Percentiles rank a stretch among this genome's conserved stretches.
Conservation (phyloP, 2,888 invertebrate genomes). For the Euproctis similis region DNA sequence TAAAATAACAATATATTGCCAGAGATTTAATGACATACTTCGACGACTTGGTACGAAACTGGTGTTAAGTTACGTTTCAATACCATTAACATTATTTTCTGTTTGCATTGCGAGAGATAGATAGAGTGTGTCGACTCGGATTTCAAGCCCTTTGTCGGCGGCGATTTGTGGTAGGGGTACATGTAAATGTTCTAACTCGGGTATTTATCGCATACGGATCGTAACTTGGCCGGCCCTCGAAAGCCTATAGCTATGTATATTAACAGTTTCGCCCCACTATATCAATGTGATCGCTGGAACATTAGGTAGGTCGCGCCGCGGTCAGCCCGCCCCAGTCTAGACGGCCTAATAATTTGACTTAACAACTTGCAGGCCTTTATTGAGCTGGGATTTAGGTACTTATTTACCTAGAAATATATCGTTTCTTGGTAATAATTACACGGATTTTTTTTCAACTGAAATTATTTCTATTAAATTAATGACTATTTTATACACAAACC, state of each 20-base stretch:
- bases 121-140: too few species aligned
- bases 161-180: constrained; percentile 30
- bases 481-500: too few species aligned
- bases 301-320: constrained; percentile 43
- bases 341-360: constrained; percentile 41
- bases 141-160: constrained; percentile 33
- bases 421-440: too few species aligned
- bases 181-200: constrained; percentile 26
- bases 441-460: too few species aligned
- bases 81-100: too few species aligned
- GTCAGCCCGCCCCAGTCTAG: constrained; percentile 45
- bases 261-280: constrained; percentile 37
- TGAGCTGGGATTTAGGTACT: constrained; percentile 10
- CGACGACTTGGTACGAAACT: too few species aligned
- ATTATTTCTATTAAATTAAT: too few species aligned
- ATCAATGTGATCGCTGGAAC: constrained; percentile 53
- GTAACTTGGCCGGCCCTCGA: constrained; percentile 34
- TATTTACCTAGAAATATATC: too few species aligned
- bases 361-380: constrained; percentile 24
- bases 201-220: constrained; percentile 42
- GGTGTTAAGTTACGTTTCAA: too few species aligned
- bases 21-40: too few species aligned
- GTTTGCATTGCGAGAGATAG: too few species aligned
- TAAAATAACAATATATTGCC: too few species aligned
- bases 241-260: constrained; percentile 33